Evolutionary conservation across 2,113 vertebrate species (phyloP), one percentile per base, ranked within the genome.

Genomic region (Ptychochromis oligacanthus): DNA sequence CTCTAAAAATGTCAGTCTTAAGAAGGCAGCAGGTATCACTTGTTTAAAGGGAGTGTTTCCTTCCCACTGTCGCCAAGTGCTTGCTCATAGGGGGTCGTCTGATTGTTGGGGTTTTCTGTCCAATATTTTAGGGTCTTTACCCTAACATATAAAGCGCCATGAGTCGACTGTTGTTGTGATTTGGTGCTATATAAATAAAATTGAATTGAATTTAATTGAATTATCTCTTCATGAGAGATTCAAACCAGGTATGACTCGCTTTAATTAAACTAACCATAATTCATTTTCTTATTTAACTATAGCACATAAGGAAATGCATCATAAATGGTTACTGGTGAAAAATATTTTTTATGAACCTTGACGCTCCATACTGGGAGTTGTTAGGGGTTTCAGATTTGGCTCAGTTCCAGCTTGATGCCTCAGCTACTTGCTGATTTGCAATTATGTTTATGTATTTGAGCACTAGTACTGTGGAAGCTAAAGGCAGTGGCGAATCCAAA

Each of bases 341-440:
- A 52, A 24, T 43, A 76, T 87, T 80, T 84, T 18, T 74, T 31
- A 86, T 74, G 74, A 60, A 65, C 62, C 65, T 65, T 36, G n/a
- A 72, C n/a, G 43, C 64, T 81, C 17, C 61, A 78, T 57, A 54
- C 72, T 77, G n/a, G 65, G 62, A 86, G 55, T 2, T 56, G 64
- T 85, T 78, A 83, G 55, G 85, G 60, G 70, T 87, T 80, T 80
- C 43, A 72, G 18, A 55, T 15, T 49, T 84, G 80, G 86, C 61
- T 43, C 59, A 75, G 40, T 57, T 78, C 82, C 87, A 89, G 49
- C 40, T 61, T 77, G 57, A 90, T 79, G 79, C 70, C 24, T 80
- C 12, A 0, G 55, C 80, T 87, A 91, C 88, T 83, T 88, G 80
- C 81, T 85, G 34, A 75, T 89, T 88, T 84, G 70, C 82, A 87